Evolutionary conservation across 1,140 invertebrate species (phyloP).

Genomic region (Caerostris extrusa): DNA sequence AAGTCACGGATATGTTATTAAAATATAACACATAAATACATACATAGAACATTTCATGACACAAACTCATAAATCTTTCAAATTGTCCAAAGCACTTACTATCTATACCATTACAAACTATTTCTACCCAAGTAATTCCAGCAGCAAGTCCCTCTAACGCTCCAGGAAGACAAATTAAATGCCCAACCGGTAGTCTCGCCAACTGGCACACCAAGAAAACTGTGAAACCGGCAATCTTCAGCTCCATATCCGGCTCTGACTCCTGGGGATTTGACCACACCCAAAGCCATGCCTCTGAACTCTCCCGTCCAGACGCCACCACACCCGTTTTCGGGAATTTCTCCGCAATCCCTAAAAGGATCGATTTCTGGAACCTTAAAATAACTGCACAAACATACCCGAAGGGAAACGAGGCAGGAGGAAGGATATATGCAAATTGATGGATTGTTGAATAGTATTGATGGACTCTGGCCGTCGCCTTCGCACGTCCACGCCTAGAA

Average conservation of each 20-base stretch:
- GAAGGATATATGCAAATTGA: background rate
- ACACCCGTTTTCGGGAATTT: background rate
- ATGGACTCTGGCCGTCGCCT: background rate
- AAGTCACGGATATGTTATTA: too few relatives aligned
- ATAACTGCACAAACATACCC: background rate
- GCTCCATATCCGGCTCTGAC: background rate
- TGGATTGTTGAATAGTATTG: background rate
- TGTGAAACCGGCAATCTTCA: background rate
- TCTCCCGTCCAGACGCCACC: background rate
- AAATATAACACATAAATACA: too few relatives aligned
- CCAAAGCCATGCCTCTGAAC: background rate
- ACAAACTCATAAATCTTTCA: too few relatives aligned
- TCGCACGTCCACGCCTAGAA: too few relatives aligned
- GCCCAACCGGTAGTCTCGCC: background rate
- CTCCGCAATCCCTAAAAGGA: background rate
- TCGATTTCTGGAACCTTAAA: background rate
- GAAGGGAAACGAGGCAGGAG: background rate
- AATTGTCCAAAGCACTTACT: too few relatives aligned
- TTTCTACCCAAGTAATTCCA: background rate
- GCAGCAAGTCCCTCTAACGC: background rate
- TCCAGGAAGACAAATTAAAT: background rate
- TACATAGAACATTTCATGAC: too few relatives aligned
- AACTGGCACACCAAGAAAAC: background rate
- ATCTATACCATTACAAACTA: background rate
- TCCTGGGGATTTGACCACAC: background rate